Conservation (phyloP, 1,140 invertebrate species). For the Drosophila bifasciata region DNA sequence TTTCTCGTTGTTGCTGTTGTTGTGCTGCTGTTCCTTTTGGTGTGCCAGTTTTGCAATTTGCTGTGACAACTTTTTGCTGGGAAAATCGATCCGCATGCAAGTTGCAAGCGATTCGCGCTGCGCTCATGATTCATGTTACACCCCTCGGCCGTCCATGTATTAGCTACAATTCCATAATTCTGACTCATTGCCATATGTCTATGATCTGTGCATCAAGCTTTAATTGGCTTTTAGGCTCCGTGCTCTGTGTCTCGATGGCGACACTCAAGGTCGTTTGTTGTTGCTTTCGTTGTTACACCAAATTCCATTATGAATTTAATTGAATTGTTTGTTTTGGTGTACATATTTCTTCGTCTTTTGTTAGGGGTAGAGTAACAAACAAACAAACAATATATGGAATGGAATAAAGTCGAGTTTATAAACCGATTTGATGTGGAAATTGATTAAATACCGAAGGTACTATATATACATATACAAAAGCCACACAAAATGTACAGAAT, state of each 20-base stretch:
- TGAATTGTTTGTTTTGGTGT: conserved; percentile 60
- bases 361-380: not conserved
- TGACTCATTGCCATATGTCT: conserved; percentile 68
- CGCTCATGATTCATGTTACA: conserved; percentile 29
- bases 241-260: not conserved
- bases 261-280: conserved; percentile 39
- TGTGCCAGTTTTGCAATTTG: conserved; percentile 52
- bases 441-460: not conserved
- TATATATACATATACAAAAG: conserved; percentile 9
- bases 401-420: conserved; percentile 1
- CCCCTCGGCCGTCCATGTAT: conserved; percentile 17
- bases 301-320: conserved; percentile 71
- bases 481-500: conserved; percentile 19
- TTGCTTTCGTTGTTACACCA: conserved; percentile 54
- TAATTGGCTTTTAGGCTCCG: conserved; percentile 61
- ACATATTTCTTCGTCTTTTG: conserved; percentile 20
- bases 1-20: conserved; percentile 21
- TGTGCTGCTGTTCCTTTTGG: conserved; percentile 23
- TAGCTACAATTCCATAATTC: conserved; percentile 34
- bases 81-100: conserved; percentile 39
- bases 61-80: conserved; percentile 46
- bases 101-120: not conserved
- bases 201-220: conserved; percentile 54
- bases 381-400: too few relatives aligned
- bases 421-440: conserved; percentile 6